A percentile compares a stretch with the other conserved stretches of the same genome.
Conservation (phyloP, 2,888 invertebrate species). For the Eilema depressum region DNA sequence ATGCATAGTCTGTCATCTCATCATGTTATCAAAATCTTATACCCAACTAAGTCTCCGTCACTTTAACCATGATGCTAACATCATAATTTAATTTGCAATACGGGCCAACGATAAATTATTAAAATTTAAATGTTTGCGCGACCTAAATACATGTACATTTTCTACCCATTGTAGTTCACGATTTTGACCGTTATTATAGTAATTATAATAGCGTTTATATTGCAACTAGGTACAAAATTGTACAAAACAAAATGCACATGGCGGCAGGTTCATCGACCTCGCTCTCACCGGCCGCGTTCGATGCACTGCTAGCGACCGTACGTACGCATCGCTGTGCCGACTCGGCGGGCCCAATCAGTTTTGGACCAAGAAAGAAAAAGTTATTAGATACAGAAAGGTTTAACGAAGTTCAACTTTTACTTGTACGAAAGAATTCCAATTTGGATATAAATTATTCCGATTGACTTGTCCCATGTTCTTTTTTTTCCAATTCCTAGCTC, state of each 20-base stretch:
- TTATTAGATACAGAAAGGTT: slow-evolving; percentile 50
- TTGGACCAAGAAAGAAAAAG: slow-evolving; percentile 54
- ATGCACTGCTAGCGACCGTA: slow-evolving; percentile 71
- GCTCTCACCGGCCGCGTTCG: slow-evolving; percentile 85
- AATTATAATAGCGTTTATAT: slow-evolving; percentile 28
- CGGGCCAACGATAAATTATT: not conserved
- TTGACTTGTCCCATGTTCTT: slow-evolving; percentile 42
- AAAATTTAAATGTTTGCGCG: not conserved
- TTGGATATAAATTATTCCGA: slow-evolving; percentile 45
- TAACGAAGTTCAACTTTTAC: slow-evolving; percentile 45
- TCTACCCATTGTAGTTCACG: not conserved
- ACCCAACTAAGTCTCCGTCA: not conserved
- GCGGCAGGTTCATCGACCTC: slow-evolving; percentile 78
- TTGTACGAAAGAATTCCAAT: slow-evolving; percentile 48
- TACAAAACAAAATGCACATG: slow-evolving; percentile 79
- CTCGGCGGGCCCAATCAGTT: slow-evolving; percentile 47
- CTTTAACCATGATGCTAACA: too few relatives aligned
- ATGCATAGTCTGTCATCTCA: not conserved
- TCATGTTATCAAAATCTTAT: not conserved
- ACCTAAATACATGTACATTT: slow-evolving; percentile 12
- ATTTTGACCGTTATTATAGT: slow-evolving; percentile 25
- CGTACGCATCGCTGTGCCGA: slow-evolving; percentile 58
- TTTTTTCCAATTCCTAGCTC: slow-evolving; percentile 27
- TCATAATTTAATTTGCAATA: not conserved
- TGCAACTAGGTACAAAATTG: slow-evolving; percentile 66